Percentiles rank a stretch among this genome's conserved stretches.
Evolutionary conservation across 2,113 vertebrate species (phyloP).

Genomic region (Tapirus terrestris): DNA sequence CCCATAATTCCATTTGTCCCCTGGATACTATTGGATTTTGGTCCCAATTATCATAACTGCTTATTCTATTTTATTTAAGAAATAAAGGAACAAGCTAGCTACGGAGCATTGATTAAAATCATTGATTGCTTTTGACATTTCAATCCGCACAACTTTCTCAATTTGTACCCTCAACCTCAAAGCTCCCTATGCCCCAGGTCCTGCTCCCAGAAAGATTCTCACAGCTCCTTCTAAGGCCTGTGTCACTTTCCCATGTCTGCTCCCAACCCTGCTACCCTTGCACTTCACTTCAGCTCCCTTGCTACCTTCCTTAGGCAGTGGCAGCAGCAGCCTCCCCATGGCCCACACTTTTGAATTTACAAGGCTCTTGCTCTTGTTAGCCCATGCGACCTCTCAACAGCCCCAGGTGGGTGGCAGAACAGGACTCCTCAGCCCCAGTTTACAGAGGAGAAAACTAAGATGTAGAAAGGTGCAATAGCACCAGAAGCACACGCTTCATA

Average conservation of each 20-base stretch:
- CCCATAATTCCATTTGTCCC: background rate
- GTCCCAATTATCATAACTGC: background rate
- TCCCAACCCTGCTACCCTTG: background rate
- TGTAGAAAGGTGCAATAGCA: background rate
- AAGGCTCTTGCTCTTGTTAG: background rate
- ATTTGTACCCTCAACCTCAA: background rate
- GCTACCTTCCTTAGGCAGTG: background rate
- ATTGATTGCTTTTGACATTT: conserved; percentile 50
- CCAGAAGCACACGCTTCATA: background rate
- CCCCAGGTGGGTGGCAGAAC: background rate
- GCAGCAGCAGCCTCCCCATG: background rate
- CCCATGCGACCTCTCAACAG: background rate
- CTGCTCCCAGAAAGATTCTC: background rate
- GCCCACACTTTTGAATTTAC: background rate
- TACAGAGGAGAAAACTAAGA: background rate
- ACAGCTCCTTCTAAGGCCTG: background rate
- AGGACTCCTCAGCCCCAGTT: background rate
- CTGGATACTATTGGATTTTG: background rate
- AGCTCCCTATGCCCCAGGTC: background rate
- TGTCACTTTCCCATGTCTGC: background rate
- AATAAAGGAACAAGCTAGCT: conserved; percentile 12
- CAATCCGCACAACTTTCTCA: background rate
- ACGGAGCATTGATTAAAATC: conserved; percentile 11
- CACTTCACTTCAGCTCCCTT: background rate
- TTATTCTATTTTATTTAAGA: conserved; percentile 40